Base-by-base conservation (phyloP, 92 coral and sea anemone genomes). In the Meandrina meandrites region DNA sequence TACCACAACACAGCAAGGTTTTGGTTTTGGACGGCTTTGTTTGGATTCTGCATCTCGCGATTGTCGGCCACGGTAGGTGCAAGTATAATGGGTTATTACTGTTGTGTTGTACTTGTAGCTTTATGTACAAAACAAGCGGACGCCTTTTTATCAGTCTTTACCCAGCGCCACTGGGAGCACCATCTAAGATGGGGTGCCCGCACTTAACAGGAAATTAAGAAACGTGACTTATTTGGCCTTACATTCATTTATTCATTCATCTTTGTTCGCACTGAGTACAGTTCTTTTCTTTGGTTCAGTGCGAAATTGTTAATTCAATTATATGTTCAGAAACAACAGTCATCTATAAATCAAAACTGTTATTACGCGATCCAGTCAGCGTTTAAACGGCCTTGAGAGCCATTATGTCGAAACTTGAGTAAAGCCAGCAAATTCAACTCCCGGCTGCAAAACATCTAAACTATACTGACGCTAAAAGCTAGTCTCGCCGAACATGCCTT, bases 261-360 rank as follows among this genome's bases (percentile, higher is more conserved):
- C 48, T 35, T 11, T 40, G 28, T 8, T 42, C n/a, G n/a, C n/a
- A n/a, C n/a, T n/a, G n/a, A 4, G 24, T 14, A 45, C 17, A 8
- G 45, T n/a, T 34, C 35, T 31, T 82, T 37, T 22, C 54, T n/a
- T 84, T n/a, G 40, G 13, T 27, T 73, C 48, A 48, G 40, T 69
- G 48, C 32, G 45, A 19, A 83, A 34, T 75, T 72, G 79, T 83
- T 83, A 83, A 83, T 83, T 83, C 31, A 75, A 84, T 84, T 84
- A 73, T 42, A 35, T 27, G 57, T 17, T 53, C 28, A 54, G 48
- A 57, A 60, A 34, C 58, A 15, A 12, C 31, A 50, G 57, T 75
- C 51, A 34, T 40, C 27, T 15, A 34, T n/a, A n/a, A n/a, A n/a
- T n/a, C 48, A 83, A 71, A 34, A 48, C 19, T 73, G 36, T 47